phyloP scores from a whole-genome alignment of 2,113 vertebrate genomes.

The Myrmecobius fasciatus region DNA sequence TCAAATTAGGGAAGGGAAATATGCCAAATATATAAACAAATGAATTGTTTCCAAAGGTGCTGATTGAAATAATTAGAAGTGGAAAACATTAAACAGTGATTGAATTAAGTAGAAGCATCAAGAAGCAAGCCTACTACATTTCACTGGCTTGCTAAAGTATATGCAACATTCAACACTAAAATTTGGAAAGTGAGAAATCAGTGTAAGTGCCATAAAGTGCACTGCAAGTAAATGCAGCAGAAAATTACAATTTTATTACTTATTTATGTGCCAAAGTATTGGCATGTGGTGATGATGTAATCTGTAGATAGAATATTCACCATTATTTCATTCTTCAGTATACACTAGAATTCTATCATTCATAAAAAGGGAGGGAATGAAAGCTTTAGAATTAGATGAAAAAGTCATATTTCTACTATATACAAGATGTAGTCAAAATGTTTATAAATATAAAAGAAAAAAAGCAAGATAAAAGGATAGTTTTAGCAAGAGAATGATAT shows the following conservation, averaged over 20 bases:
- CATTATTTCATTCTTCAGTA: background rate
- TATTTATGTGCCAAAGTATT: background rate
- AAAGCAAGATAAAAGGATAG: background rate
- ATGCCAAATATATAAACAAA: slow-evolving; percentile 64
- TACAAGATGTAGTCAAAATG: background rate
- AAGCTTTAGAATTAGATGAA: background rate
- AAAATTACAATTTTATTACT: background rate
- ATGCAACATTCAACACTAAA: background rate
- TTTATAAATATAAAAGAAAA: background rate
- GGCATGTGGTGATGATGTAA: background rate
- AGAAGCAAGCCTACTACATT: slow-evolving; percentile 25
- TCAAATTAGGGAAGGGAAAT: slow-evolving; percentile 66
- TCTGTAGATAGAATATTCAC: background rate
- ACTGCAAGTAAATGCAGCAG: background rate
- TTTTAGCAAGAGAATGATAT: background rate
- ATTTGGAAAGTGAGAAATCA: background rate
- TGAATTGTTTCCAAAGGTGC: slow-evolving; percentile 57
- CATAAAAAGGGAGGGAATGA: background rate
- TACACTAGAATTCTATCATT: background rate
- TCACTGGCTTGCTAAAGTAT: slow-evolving; percentile 40
- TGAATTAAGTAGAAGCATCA: slow-evolving; percentile 53
- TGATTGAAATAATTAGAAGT: slow-evolving; percentile 57
- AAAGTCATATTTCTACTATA: background rate
- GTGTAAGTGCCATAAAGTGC: background rate
- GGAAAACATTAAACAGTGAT: slow-evolving; percentile 31